Evolutionary conservation across 2,113 vertebrate species (phyloP).

Genomic region (Todiramphus chloris): DNA sequence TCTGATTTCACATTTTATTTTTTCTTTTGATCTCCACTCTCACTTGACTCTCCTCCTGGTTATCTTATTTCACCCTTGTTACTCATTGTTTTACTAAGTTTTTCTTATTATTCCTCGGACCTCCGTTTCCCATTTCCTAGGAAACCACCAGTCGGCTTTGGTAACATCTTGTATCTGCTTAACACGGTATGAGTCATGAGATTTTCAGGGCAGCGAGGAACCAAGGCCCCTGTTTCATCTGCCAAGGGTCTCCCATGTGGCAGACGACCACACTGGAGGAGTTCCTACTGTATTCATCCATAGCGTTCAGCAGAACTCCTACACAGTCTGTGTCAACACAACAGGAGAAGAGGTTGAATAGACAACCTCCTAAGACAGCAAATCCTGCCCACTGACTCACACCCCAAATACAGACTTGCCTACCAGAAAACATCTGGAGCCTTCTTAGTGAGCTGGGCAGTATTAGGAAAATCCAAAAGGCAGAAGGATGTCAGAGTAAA

Average conservation of each 20-base stretch:
- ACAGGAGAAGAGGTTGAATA: not conserved
- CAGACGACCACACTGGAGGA: not conserved
- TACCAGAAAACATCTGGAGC: not conserved
- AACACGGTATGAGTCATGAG: rapidly evolving
- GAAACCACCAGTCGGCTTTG: not conserved
- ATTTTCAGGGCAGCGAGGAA: not conserved
- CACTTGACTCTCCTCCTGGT: not conserved
- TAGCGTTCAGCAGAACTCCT: not conserved
- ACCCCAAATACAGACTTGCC: not conserved
- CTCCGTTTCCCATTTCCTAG: not conserved
- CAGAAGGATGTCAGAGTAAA: not conserved
- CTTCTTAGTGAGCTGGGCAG: rapidly evolving
- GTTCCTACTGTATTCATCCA: not conserved
- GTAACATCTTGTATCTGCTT: not conserved
- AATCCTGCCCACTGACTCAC: not conserved
- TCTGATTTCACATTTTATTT: not conserved
- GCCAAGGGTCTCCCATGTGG: not conserved
- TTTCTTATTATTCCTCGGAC: not conserved
- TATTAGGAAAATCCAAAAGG: not conserved
- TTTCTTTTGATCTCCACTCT: not conserved
- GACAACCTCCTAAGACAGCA: not conserved
- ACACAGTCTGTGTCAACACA: rapidly evolving
- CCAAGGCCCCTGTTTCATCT: not conserved
- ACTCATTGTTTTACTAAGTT: not conserved
- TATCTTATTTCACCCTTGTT: not conserved